Percentiles rank a stretch among this genome's conserved stretches.
Evolutionary conservation across 2,888 invertebrate genomes (phyloP).

Genomic region (Leucoma salicis): DNA sequence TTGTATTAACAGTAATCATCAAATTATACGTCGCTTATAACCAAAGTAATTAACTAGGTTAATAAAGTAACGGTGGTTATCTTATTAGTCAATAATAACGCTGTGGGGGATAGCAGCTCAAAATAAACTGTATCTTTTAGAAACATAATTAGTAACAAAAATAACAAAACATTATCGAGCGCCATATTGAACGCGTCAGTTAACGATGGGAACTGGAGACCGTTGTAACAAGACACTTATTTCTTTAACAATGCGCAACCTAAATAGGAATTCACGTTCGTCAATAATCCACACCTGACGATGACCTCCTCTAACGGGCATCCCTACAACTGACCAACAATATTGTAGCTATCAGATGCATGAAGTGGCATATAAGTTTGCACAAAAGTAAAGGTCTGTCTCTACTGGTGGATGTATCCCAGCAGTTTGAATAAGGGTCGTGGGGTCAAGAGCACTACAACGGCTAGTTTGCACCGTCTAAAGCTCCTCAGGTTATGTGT

Average conservation of each 20-base stretch:
- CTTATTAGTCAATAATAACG: not conserved
- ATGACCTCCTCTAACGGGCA: slow-evolving; percentile 75
- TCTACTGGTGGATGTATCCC: slow-evolving; percentile 50
- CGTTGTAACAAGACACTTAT: slow-evolving; percentile 54
- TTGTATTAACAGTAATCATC: slow-evolving; percentile 1
- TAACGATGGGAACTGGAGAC: slow-evolving; percentile 43
- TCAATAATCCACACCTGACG: slow-evolving; percentile 78
- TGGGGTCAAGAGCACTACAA: slow-evolving; percentile 66
- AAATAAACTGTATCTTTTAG: slow-evolving; percentile 18
- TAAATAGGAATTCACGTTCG: slow-evolving; percentile 71
- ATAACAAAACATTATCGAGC: slow-evolving; percentile 7
- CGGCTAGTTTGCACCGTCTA: slow-evolving; percentile 66
- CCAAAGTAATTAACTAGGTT: slow-evolving; percentile 12
- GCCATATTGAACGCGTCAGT: slow-evolving; percentile 25
- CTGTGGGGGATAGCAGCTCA: slow-evolving; percentile 4
- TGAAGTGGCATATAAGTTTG: slow-evolving; percentile 18
- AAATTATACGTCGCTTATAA: slow-evolving; percentile 2
- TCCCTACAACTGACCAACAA: slow-evolving; percentile 42
- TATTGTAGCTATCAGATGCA: slow-evolving; percentile 17
- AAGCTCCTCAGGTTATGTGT: slow-evolving; percentile 59
- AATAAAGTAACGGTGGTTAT: slow-evolving; percentile 5
- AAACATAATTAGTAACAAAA: slow-evolving; percentile 8
- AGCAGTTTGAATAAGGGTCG: slow-evolving; percentile 74
- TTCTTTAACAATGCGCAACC: slow-evolving; percentile 65
- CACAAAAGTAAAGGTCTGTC: slow-evolving; percentile 35